Base-by-base conservation (phyloP, 1,140 invertebrate genomes). In the roundworm (Caenorhabditis elegans) region DNA sequence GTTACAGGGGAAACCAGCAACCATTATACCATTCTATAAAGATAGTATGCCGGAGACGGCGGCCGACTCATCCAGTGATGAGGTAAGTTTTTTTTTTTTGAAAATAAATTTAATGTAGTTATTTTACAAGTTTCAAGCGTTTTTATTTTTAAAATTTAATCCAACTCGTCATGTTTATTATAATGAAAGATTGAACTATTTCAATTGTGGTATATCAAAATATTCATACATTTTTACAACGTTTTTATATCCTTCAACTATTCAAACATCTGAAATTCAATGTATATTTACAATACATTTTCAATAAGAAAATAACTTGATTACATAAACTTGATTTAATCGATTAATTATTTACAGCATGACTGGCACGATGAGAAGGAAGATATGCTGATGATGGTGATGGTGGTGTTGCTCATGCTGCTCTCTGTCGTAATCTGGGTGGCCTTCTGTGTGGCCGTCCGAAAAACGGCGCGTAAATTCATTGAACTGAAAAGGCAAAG, bases 401-500 rank as follows among this genome's bases (percentile, higher is more conserved):
- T 79, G 39, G 78, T 79, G 34, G 51, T 79, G 36, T 51, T 79
- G 34, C 53, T 79, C 34, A 39, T 79, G 34, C 15, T 79, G 78
- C 46, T 79, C 22, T 79, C 78, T 49, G 78, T 79, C 46, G 78
- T 79, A 24, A 79, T 79, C 39, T 79, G 78, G 78, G 78, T 79
- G 36, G 78, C 78, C 1, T 79, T 79, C 22, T 79, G 78, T 39
- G 55, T 79, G 39, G 78, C 78, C 13, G 78, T 79, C n/a, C 34
- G 78, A 11, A 79, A 79, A 65, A 79, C 78, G 36, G 78, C 78
- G 34, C 51, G 48, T 22, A 79, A 79, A 26, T 79, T 79, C 24
- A 39, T 79, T 48, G 78, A 79, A 70, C 43, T 79, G 36, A 79
- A 79, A 79, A 48, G 78, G 55, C 78, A 79, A 39, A 53, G 78